A percentile compares a stretch with the other conserved stretches of the same genome.
Conservation (phyloP, 64 coral and sea anemone species). For the Dendronephthya gigantea region DNA sequence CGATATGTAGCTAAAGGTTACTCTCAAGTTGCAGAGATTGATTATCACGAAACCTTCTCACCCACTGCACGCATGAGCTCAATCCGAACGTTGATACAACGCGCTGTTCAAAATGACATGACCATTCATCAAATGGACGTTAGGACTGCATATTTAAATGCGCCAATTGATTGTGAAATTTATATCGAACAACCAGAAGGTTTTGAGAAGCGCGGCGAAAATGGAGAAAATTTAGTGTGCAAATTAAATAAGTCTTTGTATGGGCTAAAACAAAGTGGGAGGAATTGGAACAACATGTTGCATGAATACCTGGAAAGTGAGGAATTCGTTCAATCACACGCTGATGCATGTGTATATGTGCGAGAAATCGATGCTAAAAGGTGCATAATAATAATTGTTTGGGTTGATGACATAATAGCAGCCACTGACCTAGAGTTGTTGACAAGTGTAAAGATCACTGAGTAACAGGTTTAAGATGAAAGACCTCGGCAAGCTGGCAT, state of each 20-base stretch:
- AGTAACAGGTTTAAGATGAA: slow-evolving; percentile 41
- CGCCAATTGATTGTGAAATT: slow-evolving; percentile 24
- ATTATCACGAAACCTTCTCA: slow-evolving; percentile 35
- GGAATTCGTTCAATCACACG: slow-evolving; percentile 20
- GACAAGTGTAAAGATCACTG: slow-evolving; percentile 22
- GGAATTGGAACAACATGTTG: slow-evolving; percentile 34
- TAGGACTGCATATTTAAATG: slow-evolving; percentile 21
- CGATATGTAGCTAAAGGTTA: slow-evolving; percentile 41
- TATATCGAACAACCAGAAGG: slow-evolving; percentile 28
- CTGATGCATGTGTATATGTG: slow-evolving; percentile 17
- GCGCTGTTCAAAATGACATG: slow-evolving; percentile 19
- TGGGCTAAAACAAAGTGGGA: slow-evolving; percentile 21
- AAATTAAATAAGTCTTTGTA: neutral
- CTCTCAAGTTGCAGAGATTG: slow-evolving; percentile 21
- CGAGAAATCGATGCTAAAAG: neutral
- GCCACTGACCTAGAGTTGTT: slow-evolving; percentile 19
- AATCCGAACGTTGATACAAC: slow-evolving; percentile 23
- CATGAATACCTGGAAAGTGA: neutral
- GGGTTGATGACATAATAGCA: slow-evolving; percentile 37
- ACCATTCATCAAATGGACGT: slow-evolving; percentile 30
- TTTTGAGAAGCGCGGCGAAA: neutral
- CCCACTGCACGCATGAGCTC: slow-evolving; percentile 30
- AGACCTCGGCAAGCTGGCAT: slow-evolving; percentile 29
- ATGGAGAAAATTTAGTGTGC: slow-evolving; percentile 10
- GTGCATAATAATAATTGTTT: slow-evolving; percentile 38